Percentiles rank a stretch among this genome's conserved stretches.
Evolutionary conservation across 2,113 vertebrate species (phyloP).

Genomic region (Oncorhynchus masou): DNA sequence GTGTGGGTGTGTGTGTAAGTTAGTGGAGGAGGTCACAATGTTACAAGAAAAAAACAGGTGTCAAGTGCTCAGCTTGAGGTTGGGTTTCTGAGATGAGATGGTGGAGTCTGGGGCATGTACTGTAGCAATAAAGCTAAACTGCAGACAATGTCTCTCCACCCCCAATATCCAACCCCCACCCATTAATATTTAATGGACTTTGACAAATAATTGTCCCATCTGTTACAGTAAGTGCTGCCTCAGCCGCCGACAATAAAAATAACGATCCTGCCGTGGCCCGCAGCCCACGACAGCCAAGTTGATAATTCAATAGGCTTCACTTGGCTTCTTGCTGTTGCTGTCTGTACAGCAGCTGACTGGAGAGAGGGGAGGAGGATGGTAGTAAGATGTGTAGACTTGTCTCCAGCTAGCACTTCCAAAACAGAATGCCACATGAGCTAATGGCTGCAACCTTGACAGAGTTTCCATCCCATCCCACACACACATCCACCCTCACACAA

Average conservation of each 20-base stretch:
- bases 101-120: no score
- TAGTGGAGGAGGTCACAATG: not conserved
- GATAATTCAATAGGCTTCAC: not conserved
- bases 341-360: not conserved
- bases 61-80: not conserved
- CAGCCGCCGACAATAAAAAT: constrained; percentile 5
- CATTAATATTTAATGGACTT: constrained; percentile 15
- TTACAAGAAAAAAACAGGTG: not conserved
- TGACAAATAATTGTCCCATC: constrained; percentile 14
- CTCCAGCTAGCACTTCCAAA: not conserved
- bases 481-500: not conserved
- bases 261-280: not conserved
- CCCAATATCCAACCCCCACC: no score
- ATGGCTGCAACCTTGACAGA: no score
- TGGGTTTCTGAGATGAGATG: not conserved
- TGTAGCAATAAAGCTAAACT: no score
- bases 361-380: not conserved
- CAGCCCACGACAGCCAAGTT: not conserved
- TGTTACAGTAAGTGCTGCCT: constrained; percentile 14
- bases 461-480: no score
- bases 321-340: not conserved
- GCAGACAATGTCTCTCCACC: no score
- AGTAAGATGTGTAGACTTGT: not conserved
- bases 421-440: no score
- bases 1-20: not conserved